Percentiles rank a stretch among this genome's conserved stretches.
Conservation (phyloP, 1,140 invertebrate species). For the Saxidomus purpurata region DNA sequence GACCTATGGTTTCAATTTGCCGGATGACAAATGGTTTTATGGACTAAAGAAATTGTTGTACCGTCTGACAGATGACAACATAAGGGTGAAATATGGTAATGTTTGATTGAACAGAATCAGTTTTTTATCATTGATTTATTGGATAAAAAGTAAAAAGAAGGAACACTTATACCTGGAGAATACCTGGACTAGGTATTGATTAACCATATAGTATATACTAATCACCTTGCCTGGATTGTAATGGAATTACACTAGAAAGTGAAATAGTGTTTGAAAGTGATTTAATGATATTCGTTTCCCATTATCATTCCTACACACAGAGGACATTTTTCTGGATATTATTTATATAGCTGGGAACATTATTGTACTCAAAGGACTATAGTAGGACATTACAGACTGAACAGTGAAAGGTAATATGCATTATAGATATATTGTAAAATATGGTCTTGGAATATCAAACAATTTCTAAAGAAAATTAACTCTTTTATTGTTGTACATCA, state of each 20-base stretch:
- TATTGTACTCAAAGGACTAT: not conserved
- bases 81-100: slow-evolving; percentile 17
- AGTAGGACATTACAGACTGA: slow-evolving; percentile 10
- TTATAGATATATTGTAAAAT: not conserved
- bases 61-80: not conserved
- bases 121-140: slow-evolving; percentile 16
- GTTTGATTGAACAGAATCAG: slow-evolving; percentile 13
- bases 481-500: not conserved
- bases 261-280: slow-evolving; percentile 11
- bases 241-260: slow-evolving; percentile 27
- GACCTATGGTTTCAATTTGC: not conserved
- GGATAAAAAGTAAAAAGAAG: slow-evolving; percentile 10
- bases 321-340: not conserved
- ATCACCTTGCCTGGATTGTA: not conserved
- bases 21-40: not conserved
- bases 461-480: not conserved
- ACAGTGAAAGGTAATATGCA: slow-evolving; percentile 3
- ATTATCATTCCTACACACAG: slow-evolving; percentile 3
- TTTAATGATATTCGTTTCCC: slow-evolving; percentile 8
- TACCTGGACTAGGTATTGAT: slow-evolving; percentile 1
- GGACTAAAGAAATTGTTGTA: not conserved
- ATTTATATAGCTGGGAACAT: slow-evolving; percentile 2
- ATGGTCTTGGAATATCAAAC: not conserved
- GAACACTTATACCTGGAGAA: not conserved
- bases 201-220: slow-evolving; percentile 31